Conservation (phyloP, 2,888 invertebrate species). For the Callosobruchus maculatus region DNA sequence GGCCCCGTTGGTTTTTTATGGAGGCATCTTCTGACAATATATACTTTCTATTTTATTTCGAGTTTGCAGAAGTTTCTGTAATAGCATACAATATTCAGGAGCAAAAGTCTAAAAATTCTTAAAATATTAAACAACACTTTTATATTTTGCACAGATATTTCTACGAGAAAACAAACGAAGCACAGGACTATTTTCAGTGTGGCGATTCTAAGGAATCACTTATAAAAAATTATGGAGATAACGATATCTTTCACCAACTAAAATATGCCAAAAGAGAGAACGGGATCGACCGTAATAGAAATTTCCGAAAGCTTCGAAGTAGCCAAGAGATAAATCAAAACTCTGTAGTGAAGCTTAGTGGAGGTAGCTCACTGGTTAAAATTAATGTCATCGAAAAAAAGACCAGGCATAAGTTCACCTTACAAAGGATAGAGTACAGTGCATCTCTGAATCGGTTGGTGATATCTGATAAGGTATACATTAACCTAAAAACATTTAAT, state of each 20-base stretch:
- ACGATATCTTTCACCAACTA: background rate
- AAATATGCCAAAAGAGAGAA: background rate
- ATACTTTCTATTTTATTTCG: too few relatives aligned
- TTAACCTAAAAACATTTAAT: too few relatives aligned
- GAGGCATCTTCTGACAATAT: too few relatives aligned
- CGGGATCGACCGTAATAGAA: background rate
- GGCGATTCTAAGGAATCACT: background rate
- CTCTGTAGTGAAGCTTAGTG: background rate
- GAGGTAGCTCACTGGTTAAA: conserved; percentile 6
- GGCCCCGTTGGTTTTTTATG: too few relatives aligned
- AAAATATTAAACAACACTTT: too few relatives aligned
- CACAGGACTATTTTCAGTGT: background rate
- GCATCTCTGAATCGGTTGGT: conserved; percentile 23
- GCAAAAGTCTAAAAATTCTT: too few relatives aligned
- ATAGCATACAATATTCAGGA: too few relatives aligned
- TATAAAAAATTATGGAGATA: background rate
- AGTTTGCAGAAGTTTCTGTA: too few relatives aligned
- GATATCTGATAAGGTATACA: conserved; percentile 20
- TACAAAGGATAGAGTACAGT: conserved; percentile 22
- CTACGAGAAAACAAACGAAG: background rate
- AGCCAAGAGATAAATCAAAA: background rate
- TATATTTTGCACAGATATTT: background rate
- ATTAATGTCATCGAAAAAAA: conserved; percentile 23
- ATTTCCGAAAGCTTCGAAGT: background rate
- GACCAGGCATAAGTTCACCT: conserved; percentile 15